phyloP scores from a whole-genome alignment of 2,888 invertebrate species.

The Tipula helvola region DNA sequence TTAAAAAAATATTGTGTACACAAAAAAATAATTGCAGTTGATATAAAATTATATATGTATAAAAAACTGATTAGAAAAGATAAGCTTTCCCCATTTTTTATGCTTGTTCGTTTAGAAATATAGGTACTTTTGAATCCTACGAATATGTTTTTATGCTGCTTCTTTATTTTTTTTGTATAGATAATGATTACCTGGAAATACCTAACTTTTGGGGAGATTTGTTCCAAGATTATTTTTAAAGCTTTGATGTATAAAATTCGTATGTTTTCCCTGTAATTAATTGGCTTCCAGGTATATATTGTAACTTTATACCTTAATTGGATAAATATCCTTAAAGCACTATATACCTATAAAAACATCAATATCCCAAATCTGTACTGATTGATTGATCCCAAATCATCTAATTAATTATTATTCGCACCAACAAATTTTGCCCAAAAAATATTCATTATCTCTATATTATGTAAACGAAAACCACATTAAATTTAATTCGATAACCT shows the following conservation, averaged over 20 bases:
- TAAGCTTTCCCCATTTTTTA: not conserved
- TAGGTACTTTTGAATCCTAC: not conserved
- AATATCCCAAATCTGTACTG: not conserved
- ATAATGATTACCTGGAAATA: not conserved
- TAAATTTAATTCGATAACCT: not conserved
- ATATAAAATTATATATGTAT: not conserved
- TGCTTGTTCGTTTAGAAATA: not conserved
- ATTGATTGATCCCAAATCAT: not conserved
- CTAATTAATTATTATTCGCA: not conserved
- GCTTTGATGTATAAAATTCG: not conserved
- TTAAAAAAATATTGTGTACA: not conserved
- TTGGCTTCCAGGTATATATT: too few relatives aligned
- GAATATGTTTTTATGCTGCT: not conserved
- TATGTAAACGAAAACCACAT: not conserved
- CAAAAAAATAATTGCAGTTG: not conserved
- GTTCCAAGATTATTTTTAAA: not conserved
- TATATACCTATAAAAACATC: not conserved
- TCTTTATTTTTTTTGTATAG: not conserved
- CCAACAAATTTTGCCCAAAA: not conserved
- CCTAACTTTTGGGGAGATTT: not conserved
- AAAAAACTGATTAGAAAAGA: not conserved
- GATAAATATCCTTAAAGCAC: not conserved
- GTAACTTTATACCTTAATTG: not conserved
- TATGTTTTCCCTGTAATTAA: not conserved
- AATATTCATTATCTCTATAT: not conserved